A percentile compares a stretch with the other conserved stretches of the same genome.
phyloP scores from a whole-genome alignment of 1,140 invertebrate species.

The Zaprionus ghesquierei region DNA sequence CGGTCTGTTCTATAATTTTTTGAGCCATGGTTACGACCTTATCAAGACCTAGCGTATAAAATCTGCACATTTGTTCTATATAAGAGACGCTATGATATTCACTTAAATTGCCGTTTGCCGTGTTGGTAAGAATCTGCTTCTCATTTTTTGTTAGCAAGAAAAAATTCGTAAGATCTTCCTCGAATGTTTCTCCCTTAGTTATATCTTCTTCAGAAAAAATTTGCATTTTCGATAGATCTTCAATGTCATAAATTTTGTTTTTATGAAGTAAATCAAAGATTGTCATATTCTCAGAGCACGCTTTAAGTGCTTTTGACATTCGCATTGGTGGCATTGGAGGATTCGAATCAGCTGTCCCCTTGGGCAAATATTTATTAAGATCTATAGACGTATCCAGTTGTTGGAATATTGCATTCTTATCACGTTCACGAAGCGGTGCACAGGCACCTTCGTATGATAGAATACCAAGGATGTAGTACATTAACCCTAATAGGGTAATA shows the following conservation, averaged over 20 bases:
- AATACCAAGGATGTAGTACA: slow-evolving; percentile 89
- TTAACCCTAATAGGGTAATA: slow-evolving; percentile 88
- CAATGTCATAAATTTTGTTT: slow-evolving; percentile 55
- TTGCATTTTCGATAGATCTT: slow-evolving; percentile 17
- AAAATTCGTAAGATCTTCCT: slow-evolving; percentile 82
- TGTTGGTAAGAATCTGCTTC: slow-evolving; percentile 83
- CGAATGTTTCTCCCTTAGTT: slow-evolving; percentile 72
- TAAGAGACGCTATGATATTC: slow-evolving; percentile 44
- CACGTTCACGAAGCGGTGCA: slow-evolving; percentile 88
- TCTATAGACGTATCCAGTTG: slow-evolving; percentile 86
- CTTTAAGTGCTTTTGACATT: slow-evolving; percentile 82
- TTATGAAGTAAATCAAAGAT: slow-evolving; percentile 87
- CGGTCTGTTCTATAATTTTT: too few relatives aligned
- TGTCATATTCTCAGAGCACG: slow-evolving; percentile 89
- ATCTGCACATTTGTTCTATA: slow-evolving; percentile 83
- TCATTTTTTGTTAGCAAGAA: slow-evolving; percentile 85
- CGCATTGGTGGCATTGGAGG: slow-evolving; percentile 41
- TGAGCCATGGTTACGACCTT: too few relatives aligned
- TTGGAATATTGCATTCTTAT: slow-evolving; percentile 86
- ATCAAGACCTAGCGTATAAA: too few relatives aligned
- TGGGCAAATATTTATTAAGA: slow-evolving; percentile 80
- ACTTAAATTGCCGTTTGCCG: slow-evolving; percentile 82
- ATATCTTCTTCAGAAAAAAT: slow-evolving; percentile 82
- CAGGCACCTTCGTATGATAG: slow-evolving; percentile 89
- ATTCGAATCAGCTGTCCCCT: neutral